A percentile compares a stretch with the other conserved stretches of the same genome.
phyloP scores from a whole-genome alignment of 92 coral and sea anemone genomes.

The Paramuricea clavata region DNA sequence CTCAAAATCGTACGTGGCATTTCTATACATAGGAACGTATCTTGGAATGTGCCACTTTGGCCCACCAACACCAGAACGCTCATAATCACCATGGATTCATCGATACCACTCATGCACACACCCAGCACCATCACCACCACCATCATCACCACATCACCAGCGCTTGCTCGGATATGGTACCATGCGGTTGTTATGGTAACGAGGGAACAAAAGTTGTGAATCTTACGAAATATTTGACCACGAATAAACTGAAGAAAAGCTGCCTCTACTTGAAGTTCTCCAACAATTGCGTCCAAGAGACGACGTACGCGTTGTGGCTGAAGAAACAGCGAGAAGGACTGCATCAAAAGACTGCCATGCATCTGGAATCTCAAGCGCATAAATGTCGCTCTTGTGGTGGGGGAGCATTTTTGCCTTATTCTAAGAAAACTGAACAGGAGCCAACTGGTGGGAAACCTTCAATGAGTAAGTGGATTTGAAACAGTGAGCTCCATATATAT shows the following conservation, averaged over 20 bases:
- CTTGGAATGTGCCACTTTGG: constrained; percentile 92
- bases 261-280: constrained; percentile 86
- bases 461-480: constrained; percentile 34
- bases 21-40: constrained; percentile 68
- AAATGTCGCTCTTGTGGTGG: constrained; percentile 95
- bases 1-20: neutral
- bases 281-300: constrained; percentile 92
- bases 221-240: constrained; percentile 86
- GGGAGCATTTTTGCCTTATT: constrained; percentile 84
- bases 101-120: constrained; percentile 86
- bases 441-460: neutral
- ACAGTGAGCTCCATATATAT: too few relatives aligned
- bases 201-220: constrained; percentile 92
- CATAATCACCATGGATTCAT: constrained; percentile 98
- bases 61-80: constrained; percentile 86
- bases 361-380: constrained; percentile 96
- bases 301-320: constrained; percentile 91
- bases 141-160: constrained; percentile 95
- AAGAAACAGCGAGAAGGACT: constrained; percentile 85
- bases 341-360: constrained; percentile 93
- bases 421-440: neutral
- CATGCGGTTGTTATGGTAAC: constrained; percentile 93
- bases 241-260: constrained; percentile 86
- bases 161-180: constrained; percentile 84
- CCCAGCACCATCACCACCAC: constrained; percentile 88